These are phyloP conservation scores for Notothenia coriiceps DNA, from an alignment of 2,113 vertebrate genomes.

Conservation along the genomic window DNA sequence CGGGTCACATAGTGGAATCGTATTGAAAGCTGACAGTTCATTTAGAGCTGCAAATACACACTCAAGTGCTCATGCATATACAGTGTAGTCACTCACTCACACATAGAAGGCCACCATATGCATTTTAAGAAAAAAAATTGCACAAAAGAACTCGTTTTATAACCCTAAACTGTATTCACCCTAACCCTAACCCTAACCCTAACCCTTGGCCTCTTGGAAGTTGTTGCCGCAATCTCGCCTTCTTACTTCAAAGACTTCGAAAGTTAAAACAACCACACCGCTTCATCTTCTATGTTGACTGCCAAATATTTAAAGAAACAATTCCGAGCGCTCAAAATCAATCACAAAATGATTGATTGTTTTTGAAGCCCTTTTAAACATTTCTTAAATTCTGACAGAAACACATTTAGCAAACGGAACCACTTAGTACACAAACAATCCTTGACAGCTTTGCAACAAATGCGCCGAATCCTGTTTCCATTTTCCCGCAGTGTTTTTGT, in stretches of 20 bases:
- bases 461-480: slow-evolving; percentile 6
- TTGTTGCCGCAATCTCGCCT: no score
- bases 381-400: not conserved
- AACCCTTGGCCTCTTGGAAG: no score
- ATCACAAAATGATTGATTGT: not conserved
- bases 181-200: no score
- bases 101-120: slow-evolving; percentile 48
- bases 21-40: slow-evolving; percentile 56
- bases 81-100: slow-evolving; percentile 27
- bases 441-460: slow-evolving; percentile 48
- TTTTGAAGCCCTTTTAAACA: not conserved
- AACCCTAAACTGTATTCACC: no score
- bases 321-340: not conserved
- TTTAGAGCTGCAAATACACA: slow-evolving; percentile 52
- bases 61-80: slow-evolving; percentile 49
- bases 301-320: no score
- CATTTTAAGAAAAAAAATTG: slow-evolving; percentile 73
- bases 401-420: slow-evolving; percentile 35
- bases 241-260: no score
- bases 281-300: no score
- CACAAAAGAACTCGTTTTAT: not conserved
- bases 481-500: slow-evolving; percentile 56
- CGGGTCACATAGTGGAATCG: slow-evolving; percentile 43
- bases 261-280: not conserved
- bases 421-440: slow-evolving; percentile 38